These are phyloP conservation scores for Chlorospingus flavigularis DNA, from an alignment of 2,797 vertebrate genomes.

Conservation along the genomic window DNA sequence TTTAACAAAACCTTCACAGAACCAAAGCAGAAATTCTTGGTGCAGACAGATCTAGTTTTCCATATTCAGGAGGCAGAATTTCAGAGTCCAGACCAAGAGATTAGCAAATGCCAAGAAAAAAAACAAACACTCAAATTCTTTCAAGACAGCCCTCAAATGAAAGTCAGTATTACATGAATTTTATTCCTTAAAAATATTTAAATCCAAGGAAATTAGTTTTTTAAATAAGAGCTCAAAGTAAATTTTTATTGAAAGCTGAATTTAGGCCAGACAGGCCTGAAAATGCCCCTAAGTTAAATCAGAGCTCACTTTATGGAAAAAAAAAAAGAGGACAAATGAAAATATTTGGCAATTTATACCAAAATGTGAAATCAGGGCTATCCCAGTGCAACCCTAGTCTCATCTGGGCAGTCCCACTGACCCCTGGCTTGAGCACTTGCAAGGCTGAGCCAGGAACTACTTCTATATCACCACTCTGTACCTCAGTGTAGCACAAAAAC, in stretches of 20 bases:
- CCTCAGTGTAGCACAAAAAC: background rate
- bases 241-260: background rate
- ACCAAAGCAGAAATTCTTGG: background rate
- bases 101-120: background rate
- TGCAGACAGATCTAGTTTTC: background rate
- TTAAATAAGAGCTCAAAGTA: background rate
- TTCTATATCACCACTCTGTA: background rate
- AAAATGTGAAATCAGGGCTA: background rate
- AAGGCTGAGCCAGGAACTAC: background rate
- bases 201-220: background rate
- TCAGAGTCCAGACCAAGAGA: background rate
- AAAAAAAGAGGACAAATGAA: background rate
- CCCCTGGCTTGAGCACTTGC: rapidly evolving
- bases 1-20: background rate
- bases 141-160: background rate
- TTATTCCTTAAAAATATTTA: background rate
- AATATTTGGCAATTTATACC: background rate
- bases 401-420: background rate
- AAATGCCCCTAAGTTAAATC: background rate
- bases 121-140: background rate
- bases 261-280: background rate
- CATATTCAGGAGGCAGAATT: background rate
- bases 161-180: background rate
- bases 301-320: background rate
- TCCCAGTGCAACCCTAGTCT: background rate